Evolutionary conservation across 2,113 vertebrate genomes (phyloP), one percentile per base, ranked within the genome.

Genomic region (Maccullochella peelii): DNA sequence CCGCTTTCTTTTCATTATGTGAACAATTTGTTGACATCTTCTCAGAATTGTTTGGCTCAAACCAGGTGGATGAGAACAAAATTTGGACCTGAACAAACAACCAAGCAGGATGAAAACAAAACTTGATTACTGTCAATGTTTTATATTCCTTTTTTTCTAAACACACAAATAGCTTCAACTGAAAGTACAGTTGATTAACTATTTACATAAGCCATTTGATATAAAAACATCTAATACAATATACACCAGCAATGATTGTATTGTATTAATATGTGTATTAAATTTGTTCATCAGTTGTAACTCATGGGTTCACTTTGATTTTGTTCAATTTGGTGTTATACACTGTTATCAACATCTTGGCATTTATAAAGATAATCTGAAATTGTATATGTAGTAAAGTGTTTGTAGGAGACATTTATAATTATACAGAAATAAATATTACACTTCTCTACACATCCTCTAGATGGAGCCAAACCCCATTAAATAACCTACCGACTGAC

Each of bases 391-490:
- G 54, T 58, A n/a, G 50, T 55, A 25, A 8, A 52, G 38, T 44
- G 20, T 25, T 27, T 52, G n/a, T 5, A 58, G 23, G 1, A 12
- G 14, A 49, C 16, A 33, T 21, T 33, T 44, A 4, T 27, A 58
- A 4, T n/a, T n/a, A 49, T 11, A 16, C 8, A 9, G 1, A 44
- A 49, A 14, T 16, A 1, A 9, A 4, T 14, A 33, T 44, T 50
- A 27, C 2, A 58, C 8, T 42, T 50, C 21, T 47, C 7, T 21
- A 18, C 21, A 57, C 1, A 20, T 68, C 88, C 94, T 86, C 84
- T 89, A 93, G 94, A 87, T 88, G 94, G 95, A 83, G 87, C 74
- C 86, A 90, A 66, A 84, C 14, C 30, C 73, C 36, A 82, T 73
- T 66, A 63, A 80, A 88, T 74, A 52, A 80, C 7, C 23, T 2